Conservation (phyloP, 2,888 invertebrate species). For the Poecilobothrus nobilitatus region DNA sequence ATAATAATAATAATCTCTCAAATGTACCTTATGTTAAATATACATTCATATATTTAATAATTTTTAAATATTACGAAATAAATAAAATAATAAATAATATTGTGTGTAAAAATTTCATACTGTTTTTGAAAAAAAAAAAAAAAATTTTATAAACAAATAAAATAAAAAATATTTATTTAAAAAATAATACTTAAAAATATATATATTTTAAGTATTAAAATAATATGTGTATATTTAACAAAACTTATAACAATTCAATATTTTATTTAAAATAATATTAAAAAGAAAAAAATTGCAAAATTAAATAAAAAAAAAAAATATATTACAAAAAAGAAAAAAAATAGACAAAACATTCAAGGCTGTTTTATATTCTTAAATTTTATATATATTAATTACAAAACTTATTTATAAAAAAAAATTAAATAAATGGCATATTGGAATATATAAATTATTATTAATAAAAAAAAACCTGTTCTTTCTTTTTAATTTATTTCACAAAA, state of each 20-base stretch:
- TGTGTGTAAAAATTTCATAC: background rate
- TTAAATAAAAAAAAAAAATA: background rate
- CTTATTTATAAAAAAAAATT: background rate
- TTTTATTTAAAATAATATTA: background rate
- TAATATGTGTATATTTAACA: background rate
- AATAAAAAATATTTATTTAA: background rate
- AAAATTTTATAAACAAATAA: too few relatives aligned
- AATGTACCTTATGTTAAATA: too few relatives aligned
- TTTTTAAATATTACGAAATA: too few relatives aligned
- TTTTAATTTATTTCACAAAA: background rate
- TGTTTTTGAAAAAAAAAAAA: background rate
- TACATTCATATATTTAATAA: too few relatives aligned
- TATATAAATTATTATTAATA: background rate
- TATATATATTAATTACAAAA: background rate
- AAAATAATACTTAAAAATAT: background rate
- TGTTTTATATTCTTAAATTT: background rate
- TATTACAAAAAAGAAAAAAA: background rate
- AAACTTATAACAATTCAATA: background rate
- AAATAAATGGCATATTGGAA: too few relatives aligned
- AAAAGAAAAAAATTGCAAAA: background rate
- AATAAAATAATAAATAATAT: background rate
- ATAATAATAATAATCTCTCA: too few relatives aligned
- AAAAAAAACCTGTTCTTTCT: background rate
- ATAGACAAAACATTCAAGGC: conserved; percentile 2
- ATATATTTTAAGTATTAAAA: too few relatives aligned